Percentiles rank a stretch among this genome's conserved stretches.
These are phyloP conservation scores for Malurus leucopterus DNA, from an alignment of 2,797 vertebrate genomes.

Conservation along the genomic window DNA sequence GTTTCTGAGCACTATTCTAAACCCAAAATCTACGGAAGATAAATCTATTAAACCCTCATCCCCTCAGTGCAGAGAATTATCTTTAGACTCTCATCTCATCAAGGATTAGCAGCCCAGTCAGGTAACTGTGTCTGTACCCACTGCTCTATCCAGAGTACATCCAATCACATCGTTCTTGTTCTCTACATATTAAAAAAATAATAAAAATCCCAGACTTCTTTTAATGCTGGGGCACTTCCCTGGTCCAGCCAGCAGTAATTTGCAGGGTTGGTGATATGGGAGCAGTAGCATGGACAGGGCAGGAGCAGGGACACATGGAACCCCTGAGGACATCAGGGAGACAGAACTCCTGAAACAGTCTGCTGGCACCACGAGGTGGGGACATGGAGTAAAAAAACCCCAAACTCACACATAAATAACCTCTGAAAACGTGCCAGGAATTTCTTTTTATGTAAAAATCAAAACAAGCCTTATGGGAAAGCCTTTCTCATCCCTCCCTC, in stretches of 20 bases:
- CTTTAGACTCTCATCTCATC: not conserved
- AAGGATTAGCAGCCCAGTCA: not conserved
- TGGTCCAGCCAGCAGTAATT: not conserved
- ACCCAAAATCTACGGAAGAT: not conserved
- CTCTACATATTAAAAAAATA: not conserved
- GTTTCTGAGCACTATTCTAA: not conserved
- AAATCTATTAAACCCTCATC: not conserved
- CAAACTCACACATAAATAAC: not conserved
- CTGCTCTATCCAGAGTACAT: not conserved
- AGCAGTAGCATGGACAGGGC: accelerated
- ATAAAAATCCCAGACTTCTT: not conserved
- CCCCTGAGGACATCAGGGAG: accelerated
- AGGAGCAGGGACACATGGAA: not conserved
- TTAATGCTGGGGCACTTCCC: not conserved
- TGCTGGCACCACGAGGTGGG: not conserved
- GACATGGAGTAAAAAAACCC: not conserved
- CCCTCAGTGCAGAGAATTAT: not conserved
- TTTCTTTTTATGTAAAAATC: not conserved
- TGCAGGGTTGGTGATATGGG: accelerated
- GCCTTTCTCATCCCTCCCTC: not conserved
- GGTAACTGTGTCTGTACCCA: not conserved
- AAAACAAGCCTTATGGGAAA: not conserved
- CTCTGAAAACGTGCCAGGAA: not conserved
- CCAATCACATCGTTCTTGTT: not conserved
- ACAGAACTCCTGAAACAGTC: not conserved